These are phyloP conservation scores for Siphamia tubifer DNA, from an alignment of 2,113 vertebrate species.

Conservation along the genomic window DNA sequence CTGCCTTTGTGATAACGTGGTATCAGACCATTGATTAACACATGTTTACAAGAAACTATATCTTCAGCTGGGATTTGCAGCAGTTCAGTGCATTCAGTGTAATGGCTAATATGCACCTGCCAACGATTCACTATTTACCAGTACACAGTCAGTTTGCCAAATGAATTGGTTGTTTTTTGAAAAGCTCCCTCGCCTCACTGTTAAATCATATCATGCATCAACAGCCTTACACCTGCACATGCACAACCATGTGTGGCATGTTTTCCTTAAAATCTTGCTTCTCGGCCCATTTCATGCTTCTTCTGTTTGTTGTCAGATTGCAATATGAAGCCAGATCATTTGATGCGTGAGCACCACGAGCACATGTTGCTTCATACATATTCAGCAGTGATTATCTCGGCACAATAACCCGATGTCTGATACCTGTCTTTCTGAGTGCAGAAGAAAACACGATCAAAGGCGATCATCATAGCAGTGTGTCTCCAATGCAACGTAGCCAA, in stretches of 20 bases:
- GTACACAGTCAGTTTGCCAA: too few relatives aligned
- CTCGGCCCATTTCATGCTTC: constrained; percentile 2
- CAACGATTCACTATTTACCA: too few relatives aligned
- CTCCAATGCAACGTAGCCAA: constrained; percentile 55
- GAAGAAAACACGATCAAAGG: constrained; percentile 48
- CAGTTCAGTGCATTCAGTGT: too few relatives aligned
- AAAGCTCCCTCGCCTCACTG: constrained; percentile 4
- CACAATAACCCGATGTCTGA: constrained; percentile 45
- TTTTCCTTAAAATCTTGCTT: constrained; percentile 1
- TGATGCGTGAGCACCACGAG: background rate
- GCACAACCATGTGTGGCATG: constrained; percentile 15
- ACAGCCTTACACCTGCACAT: constrained; percentile 15
- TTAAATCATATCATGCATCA: constrained; percentile 8
- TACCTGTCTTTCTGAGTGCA: constrained; percentile 44
- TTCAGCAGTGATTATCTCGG: constrained; percentile 39
- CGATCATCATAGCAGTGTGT: constrained; percentile 22
- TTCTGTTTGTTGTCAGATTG: background rate
- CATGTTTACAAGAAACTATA: too few relatives aligned
- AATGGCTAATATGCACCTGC: too few relatives aligned
- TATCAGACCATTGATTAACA: too few relatives aligned
- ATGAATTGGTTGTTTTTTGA: background rate
- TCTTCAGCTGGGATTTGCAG: too few relatives aligned
- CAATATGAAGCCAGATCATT: constrained; percentile 21
- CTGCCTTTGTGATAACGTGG: too few relatives aligned
- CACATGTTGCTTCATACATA: constrained; percentile 54